Percentiles rank a stretch among this genome's conserved stretches.
Conservation (phyloP, 2,113 vertebrate genomes). For the Murina feae region DNA sequence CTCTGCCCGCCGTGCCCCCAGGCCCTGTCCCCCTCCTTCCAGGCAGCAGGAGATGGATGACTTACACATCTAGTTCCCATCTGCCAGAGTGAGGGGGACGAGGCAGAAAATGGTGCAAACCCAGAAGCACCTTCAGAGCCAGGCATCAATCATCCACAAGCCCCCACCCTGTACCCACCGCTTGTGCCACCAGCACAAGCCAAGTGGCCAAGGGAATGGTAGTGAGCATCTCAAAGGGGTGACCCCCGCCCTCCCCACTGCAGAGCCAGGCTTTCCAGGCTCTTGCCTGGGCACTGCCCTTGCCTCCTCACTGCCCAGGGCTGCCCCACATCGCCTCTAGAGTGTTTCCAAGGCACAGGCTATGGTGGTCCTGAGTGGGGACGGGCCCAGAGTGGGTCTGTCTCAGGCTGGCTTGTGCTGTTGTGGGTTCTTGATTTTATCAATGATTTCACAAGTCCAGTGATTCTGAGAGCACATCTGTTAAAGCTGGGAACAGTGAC, state of each 20-base stretch:
- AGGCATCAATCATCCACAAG: not conserved
- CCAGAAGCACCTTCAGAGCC: not conserved
- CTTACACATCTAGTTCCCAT: not conserved
- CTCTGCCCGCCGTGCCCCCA: not conserved
- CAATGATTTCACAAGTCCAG: not conserved
- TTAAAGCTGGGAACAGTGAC: not conserved
- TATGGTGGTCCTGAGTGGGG: not conserved
- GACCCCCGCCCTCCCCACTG: not conserved
- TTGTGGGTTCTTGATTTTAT: not conserved
- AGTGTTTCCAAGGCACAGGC: not conserved
- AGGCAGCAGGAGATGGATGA: not conserved
- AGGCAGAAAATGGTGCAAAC: not conserved
- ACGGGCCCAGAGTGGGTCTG: not conserved
- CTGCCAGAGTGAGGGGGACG: not conserved
- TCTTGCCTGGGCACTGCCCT: not conserved
- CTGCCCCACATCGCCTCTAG: not conserved
- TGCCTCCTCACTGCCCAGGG: not conserved
- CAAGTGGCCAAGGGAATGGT: fast-evolving
- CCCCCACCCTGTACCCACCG: fast-evolving
- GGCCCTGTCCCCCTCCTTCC: no score
- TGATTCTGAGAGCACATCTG: not conserved
- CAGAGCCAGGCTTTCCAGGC: not conserved
- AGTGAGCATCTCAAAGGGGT: not conserved
- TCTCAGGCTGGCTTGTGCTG: not conserved
- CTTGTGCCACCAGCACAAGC: not conserved